Conservation (phyloP, 2,888 invertebrate genomes). For the Griposia aprilina region DNA sequence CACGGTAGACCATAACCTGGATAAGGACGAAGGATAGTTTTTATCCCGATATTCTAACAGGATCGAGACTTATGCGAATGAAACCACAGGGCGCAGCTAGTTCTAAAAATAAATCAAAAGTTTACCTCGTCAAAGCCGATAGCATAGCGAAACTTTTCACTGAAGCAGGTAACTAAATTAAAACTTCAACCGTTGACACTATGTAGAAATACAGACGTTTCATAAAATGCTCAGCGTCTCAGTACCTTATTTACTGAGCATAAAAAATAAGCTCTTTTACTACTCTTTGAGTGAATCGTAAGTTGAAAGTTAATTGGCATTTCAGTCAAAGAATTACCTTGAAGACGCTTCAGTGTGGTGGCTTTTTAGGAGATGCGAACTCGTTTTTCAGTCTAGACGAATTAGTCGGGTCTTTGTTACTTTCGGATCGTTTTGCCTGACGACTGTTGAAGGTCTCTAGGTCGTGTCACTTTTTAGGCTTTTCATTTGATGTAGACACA, state of each 20-base stretch:
- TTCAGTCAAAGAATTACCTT: constrained; percentile 44
- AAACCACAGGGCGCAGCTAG: background rate
- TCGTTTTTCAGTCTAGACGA: constrained; percentile 23
- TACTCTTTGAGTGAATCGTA: constrained; percentile 50
- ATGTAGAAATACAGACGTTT: constrained; percentile 35
- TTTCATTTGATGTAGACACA: background rate
- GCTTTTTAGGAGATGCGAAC: constrained; percentile 13
- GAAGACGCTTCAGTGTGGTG: constrained; percentile 7
- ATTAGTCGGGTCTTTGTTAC: background rate
- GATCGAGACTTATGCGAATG: too few species aligned
- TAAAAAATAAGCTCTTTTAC: constrained; percentile 32
- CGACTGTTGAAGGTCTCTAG: background rate
- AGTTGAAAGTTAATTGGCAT: constrained; percentile 52
- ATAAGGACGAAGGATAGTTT: too few species aligned
- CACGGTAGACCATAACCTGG: too few species aligned
- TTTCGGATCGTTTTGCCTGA: constrained; percentile 1
- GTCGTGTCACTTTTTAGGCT: background rate
- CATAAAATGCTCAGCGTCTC: constrained; percentile 38
- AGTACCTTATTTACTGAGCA: constrained; percentile 42
- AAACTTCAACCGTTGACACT: constrained; percentile 42
- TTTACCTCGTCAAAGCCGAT: constrained; percentile 26
- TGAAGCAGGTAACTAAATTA: constrained; percentile 52
- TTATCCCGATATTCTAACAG: too few species aligned
- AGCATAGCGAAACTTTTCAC: constrained; percentile 13
- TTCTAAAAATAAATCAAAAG: constrained; percentile 20